Evolutionary conservation across 2,888 invertebrate species (phyloP).

Genomic region (Andrena marginata): DNA sequence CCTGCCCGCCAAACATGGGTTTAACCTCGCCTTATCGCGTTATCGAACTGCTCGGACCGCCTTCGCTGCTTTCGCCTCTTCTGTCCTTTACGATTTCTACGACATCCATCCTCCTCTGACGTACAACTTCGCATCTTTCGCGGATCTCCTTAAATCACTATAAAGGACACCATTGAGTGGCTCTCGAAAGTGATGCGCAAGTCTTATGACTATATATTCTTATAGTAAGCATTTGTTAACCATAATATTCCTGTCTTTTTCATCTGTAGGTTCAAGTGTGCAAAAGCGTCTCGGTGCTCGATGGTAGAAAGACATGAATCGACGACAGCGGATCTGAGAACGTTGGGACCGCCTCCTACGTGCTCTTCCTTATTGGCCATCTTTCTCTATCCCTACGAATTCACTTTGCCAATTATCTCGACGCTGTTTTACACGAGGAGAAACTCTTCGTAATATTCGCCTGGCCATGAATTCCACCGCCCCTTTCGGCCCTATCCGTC

Average conservation of each 20-base stretch:
- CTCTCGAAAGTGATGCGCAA: too few species aligned
- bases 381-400: conserved; percentile 70
- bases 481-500: background rate
- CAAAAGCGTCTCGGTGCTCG: conserved; percentile 21
- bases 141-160: conserved; percentile 18
- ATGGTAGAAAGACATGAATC: conserved; percentile 66
- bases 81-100: conserved; percentile 21
- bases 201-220: too few species aligned
- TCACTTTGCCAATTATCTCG: conserved; percentile 76
- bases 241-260: background rate
- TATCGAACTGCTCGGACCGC: conserved; percentile 81
- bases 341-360: conserved; percentile 75
- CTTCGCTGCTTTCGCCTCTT: conserved; percentile 45
- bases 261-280: background rate
- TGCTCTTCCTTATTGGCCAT: conserved; percentile 80
- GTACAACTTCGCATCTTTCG: background rate
- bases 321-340: conserved; percentile 58
- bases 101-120: conserved; percentile 5
- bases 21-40: conserved; percentile 85
- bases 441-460: conserved; percentile 9
- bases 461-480: background rate
- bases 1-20: conserved; percentile 85
- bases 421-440: conserved; percentile 71
- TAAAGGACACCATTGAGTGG: background rate
- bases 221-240: too few species aligned